Conservation (phyloP, 2,888 invertebrate genomes). For the Nomada ruficornis region DNA sequence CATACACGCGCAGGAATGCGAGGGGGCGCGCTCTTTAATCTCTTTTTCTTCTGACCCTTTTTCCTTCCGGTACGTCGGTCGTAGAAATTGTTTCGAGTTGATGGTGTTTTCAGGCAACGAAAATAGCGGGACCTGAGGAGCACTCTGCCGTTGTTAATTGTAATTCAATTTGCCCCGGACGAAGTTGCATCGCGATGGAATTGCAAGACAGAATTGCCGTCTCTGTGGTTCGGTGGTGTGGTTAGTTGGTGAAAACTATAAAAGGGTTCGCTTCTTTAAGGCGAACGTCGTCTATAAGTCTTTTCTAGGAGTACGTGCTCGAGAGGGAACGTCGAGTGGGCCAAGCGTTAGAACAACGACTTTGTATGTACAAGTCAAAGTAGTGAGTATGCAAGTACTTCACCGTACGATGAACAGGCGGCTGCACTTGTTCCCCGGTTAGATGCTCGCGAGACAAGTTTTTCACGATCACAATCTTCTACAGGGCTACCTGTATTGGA, state of each 20-base stretch:
- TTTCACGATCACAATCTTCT: conserved; percentile 12
- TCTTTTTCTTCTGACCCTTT: no score
- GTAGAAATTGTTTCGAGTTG: conserved; percentile 9
- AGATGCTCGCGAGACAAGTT: conserved; percentile 33
- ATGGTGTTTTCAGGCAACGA: conserved; percentile 28
- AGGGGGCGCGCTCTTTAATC: not conserved
- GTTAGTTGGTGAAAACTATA: conserved; percentile 50
- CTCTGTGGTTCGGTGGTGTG: conserved; percentile 40
- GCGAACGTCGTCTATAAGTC: conserved; percentile 65
- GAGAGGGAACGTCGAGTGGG: conserved; percentile 66
- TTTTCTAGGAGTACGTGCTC: conserved; percentile 63
- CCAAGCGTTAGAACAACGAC: conserved; percentile 69
- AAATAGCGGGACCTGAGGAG: conserved; percentile 29
- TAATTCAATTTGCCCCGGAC: conserved; percentile 45
- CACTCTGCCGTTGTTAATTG: conserved; percentile 46
- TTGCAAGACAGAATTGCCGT: conserved; percentile 15
- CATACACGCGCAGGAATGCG: not conserved
- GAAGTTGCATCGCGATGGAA: conserved; percentile 21
- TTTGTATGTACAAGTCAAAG: conserved; percentile 70
- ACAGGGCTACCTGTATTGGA: no score
- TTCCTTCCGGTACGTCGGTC: not conserved
- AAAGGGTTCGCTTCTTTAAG: conserved; percentile 59
- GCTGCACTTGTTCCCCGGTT: conserved; percentile 52
- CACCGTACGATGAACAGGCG: conserved; percentile 45
- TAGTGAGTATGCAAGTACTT: conserved; percentile 57